phyloP scores from a whole-genome alignment of 2,888 invertebrate genomes.

The Sminthurides aquaticus region DNA sequence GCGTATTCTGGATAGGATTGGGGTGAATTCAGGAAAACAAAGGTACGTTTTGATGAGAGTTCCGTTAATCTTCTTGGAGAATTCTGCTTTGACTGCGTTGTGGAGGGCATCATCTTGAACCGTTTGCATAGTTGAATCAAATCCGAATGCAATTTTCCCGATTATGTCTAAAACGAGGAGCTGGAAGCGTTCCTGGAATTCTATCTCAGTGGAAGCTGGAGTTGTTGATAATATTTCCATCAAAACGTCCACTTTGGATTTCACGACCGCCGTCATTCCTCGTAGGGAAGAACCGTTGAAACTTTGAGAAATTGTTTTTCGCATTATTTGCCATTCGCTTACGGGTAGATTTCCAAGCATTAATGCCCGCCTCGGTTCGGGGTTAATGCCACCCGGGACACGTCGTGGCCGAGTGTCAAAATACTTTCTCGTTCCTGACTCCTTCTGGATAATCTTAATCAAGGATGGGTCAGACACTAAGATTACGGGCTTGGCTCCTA shows the following conservation, averaged over 20 bases:
- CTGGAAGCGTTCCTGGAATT: constrained; percentile 29
- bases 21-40: constrained; percentile 26
- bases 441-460: constrained; percentile 22
- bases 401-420: constrained; percentile 29
- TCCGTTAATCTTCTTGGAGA: constrained; percentile 24
- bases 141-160: constrained; percentile 28
- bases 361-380: constrained; percentile 26
- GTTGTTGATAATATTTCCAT: constrained; percentile 1
- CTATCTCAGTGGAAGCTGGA: not conserved
- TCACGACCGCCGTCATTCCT: constrained; percentile 13
- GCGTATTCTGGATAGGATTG: constrained; percentile 21
- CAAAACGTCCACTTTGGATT: constrained; percentile 12
- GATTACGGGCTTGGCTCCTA: constrained; percentile 35
- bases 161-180: constrained; percentile 30
- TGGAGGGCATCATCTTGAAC: constrained; percentile 25
- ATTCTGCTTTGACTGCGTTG: constrained; percentile 30
- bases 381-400: constrained; percentile 38
- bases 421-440: not conserved
- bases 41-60: constrained; percentile 22
- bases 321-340: constrained; percentile 21
- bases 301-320: constrained; percentile 23
- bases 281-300: constrained; percentile 21
- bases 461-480: constrained; percentile 21
- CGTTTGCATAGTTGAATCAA: constrained; percentile 29
- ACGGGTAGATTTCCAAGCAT: constrained; percentile 34